A percentile compares a stretch with the other conserved stretches of the same genome.
Conservation (phyloP, 1,140 invertebrate species). For the Laupala kohalensis region DNA sequence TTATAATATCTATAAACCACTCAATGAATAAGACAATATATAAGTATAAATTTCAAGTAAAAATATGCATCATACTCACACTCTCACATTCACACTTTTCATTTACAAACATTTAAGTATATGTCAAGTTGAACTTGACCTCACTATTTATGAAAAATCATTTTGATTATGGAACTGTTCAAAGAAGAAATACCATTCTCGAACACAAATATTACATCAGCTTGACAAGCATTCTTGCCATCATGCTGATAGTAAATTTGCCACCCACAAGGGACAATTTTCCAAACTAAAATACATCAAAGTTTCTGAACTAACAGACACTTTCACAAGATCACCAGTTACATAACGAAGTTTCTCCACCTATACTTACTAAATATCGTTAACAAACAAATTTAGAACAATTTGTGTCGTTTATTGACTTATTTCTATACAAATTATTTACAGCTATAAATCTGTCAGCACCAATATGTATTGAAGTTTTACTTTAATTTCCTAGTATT, state of each 20-base stretch:
- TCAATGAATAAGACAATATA: background rate
- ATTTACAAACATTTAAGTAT: background rate
- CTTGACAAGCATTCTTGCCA: background rate
- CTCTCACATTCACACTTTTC: background rate
- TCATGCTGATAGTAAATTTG: background rate
- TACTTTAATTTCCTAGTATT: background rate
- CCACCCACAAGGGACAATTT: background rate
- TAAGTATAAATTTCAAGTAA: background rate
- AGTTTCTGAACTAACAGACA: background rate
- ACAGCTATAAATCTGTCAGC: slow-evolving; percentile 8
- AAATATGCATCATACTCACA: no score
- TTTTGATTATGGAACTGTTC: background rate
- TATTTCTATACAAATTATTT: slow-evolving; percentile 6
- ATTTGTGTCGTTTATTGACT: slow-evolving; percentile 6
- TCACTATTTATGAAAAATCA: background rate
- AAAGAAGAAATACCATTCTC: background rate
- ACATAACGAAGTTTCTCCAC: background rate
- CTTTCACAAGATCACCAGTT: background rate
- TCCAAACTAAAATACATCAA: background rate
- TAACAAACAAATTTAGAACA: slow-evolving; percentile 10
- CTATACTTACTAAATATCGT: background rate
- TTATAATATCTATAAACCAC: background rate
- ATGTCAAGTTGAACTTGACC: background rate
- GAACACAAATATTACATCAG: background rate
- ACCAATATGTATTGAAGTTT: slow-evolving; percentile 10